Conservation (phyloP, 2,888 invertebrate genomes). For the Agonopterix alstromeriana region DNA sequence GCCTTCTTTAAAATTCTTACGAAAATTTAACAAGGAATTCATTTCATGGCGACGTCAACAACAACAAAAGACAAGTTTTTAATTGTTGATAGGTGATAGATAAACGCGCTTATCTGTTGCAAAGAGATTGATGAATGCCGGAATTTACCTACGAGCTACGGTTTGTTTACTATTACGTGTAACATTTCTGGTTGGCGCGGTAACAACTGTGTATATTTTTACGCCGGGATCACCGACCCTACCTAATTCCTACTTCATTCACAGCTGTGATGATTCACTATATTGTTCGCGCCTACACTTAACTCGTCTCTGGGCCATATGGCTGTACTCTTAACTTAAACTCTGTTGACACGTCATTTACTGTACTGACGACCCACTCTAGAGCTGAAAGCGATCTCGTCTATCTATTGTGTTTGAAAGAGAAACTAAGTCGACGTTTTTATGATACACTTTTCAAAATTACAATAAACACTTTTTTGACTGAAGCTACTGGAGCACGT, state of each 20-base stretch:
- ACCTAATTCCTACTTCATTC: conserved; percentile 51
- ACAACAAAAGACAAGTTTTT: not conserved
- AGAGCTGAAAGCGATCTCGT: conserved; percentile 29
- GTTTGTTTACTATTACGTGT: conserved; percentile 6
- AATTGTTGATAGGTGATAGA: not conserved
- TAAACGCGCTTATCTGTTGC: not conserved
- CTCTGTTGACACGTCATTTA: conserved; percentile 13
- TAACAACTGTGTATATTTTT: conserved; percentile 50
- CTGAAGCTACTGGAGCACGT: too few species aligned
- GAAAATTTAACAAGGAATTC: too few species aligned
- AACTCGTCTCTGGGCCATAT: conserved; percentile 28
- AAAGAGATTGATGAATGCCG: not conserved
- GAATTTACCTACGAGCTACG: not conserved
- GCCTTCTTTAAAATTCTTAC: too few species aligned
- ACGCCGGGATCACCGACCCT: conserved; percentile 55
- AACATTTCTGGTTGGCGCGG: conserved; percentile 15
- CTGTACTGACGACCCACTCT: conserved; percentile 28
- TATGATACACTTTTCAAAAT: conserved; percentile 8
- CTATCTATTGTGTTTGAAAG: conserved; percentile 24
- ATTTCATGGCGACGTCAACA: too few species aligned
- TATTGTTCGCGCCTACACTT: conserved; percentile 52
- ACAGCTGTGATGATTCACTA: conserved; percentile 54
- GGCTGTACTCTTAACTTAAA: conserved; percentile 27
- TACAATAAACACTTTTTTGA: not conserved
- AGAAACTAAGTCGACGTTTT: conserved; percentile 19